Base-by-base conservation (phyloP, 2,888 invertebrate species). In the Biston betularia region DNA sequence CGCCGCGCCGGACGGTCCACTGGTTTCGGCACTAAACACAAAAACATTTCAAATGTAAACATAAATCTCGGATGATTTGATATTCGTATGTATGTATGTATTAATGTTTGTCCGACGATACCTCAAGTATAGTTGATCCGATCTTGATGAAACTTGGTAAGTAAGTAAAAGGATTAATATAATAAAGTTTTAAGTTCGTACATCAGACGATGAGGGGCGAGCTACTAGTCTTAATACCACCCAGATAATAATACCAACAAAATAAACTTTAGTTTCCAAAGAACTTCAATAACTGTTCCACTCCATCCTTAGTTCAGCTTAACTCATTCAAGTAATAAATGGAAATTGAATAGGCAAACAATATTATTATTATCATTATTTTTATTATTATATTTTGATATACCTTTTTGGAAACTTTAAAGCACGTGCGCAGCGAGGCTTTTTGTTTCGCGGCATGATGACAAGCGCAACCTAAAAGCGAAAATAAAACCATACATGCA, bases 11-110 rank as follows among this genome's bases (percentile, higher is more conserved):
- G 42, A 42, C 42, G 42, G 46, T 14, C 35, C 11, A 46, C 34
- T 42, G 14, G 48, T 38, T 38, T 58, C 56, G 40, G 40, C 56
- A 40, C 56, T 35, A 35, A 56, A 40, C 12, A 56, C 45, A 40
- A 46, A 42, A 42, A 42, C 42, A 42, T 42, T 42, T 42, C 42
- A 42, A 42, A 42, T 42, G 42, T 42, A 42, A 42, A 42, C 42
- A 42, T 42, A 42, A 42, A 42, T 42, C 42, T 42, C 42, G 42
- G 42, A 42, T 42, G 42, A 42, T 42, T 42, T 42, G 42, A 42
- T 42, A 42, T 42, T 42, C 42, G 45, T 45, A 45, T 45, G 45
- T 45, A 6, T 45, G 42, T 42, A n/a, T n/a, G n/a, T n/a, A n/a
- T n/a, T n/a, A n/a, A n/a, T n/a, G n/a, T n/a, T n/a, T n/a, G n/a